These are phyloP conservation scores for Campoplex nolae DNA, from an alignment of 2,888 invertebrate species.

Conservation along the genomic window DNA sequence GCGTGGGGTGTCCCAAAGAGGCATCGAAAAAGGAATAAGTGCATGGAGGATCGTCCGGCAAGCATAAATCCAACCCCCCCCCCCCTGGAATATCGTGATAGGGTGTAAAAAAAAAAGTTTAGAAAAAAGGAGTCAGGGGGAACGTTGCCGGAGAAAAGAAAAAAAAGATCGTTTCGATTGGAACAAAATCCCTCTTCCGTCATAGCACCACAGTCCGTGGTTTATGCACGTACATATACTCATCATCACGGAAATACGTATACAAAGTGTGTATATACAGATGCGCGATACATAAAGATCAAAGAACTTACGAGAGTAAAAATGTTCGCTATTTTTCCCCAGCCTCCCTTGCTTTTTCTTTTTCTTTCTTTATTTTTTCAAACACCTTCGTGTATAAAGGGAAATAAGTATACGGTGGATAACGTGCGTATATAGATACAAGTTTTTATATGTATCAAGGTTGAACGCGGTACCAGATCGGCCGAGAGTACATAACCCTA, in stretches of 20 bases:
- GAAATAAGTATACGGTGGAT: conserved; percentile 10
- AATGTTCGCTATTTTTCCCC: not conserved
- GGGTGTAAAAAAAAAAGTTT: not conserved
- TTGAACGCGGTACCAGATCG: conserved; percentile 3
- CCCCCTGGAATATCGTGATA: not conserved
- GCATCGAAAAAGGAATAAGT: conserved; percentile 18
- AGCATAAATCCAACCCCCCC: conserved; percentile 20
- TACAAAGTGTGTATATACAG: too few relatives aligned
- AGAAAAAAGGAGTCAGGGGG: not conserved
- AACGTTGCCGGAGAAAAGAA: conserved; percentile 46
- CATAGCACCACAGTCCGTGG: not conserved
- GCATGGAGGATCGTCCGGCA: conserved; percentile 4
- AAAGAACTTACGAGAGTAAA: not conserved
- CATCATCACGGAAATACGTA: too few relatives aligned
- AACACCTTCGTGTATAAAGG: conserved; percentile 7
- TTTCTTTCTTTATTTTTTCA: not conserved
- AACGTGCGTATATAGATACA: not conserved
- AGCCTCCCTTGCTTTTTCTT: too few relatives aligned
- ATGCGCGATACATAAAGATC: not conserved
- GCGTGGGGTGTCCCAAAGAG: conserved; percentile 17
- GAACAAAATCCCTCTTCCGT: conserved; percentile 24
- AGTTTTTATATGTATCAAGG: conserved; percentile 8
- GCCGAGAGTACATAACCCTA: conserved; percentile 19
- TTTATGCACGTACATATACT: not conserved
- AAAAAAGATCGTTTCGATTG: conserved; percentile 58